Conservation (phyloP, 2,888 invertebrate species). For the Xanthorhoe spadicearia region DNA sequence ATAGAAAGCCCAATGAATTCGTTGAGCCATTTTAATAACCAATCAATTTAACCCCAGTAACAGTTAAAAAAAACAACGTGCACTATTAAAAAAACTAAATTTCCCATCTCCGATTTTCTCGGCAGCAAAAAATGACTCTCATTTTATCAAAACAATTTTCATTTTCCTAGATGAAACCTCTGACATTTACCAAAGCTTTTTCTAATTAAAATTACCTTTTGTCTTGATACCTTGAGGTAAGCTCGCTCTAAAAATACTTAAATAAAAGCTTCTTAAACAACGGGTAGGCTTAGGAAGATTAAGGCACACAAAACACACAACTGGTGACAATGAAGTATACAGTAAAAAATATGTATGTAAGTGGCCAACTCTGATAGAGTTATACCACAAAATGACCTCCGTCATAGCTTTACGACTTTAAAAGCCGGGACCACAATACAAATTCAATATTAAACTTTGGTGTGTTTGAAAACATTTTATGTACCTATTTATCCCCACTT, state of each 20-base stretch:
- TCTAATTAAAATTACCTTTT: conserved; percentile 8
- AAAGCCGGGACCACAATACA: too few relatives aligned
- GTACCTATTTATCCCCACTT: too few relatives aligned
- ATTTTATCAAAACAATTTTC: not conserved
- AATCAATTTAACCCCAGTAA: not conserved
- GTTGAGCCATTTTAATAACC: too few relatives aligned
- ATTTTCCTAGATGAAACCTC: not conserved
- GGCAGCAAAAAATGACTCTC: not conserved
- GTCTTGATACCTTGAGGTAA: conserved; percentile 6
- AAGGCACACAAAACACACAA: too few relatives aligned
- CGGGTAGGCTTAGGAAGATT: not conserved
- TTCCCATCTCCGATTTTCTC: not conserved
- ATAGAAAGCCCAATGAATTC: too few relatives aligned
- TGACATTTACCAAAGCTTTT: conserved; percentile 5
- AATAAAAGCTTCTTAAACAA: not conserved
- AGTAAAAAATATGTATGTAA: too few relatives aligned
- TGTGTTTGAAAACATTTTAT: too few relatives aligned
- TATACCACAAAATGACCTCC: too few relatives aligned
- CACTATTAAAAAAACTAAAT: not conserved
- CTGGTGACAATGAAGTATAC: too few relatives aligned
- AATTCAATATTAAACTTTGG: too few relatives aligned
- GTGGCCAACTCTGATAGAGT: too few relatives aligned
- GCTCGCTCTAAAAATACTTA: not conserved
- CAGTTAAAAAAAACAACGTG: not conserved
- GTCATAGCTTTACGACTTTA: too few relatives aligned